A percentile compares a stretch with the other conserved stretches of the same genome.
Evolutionary conservation across 2,113 vertebrate genomes (phyloP).

Genomic region (Dipodomys stephensi): DNA sequence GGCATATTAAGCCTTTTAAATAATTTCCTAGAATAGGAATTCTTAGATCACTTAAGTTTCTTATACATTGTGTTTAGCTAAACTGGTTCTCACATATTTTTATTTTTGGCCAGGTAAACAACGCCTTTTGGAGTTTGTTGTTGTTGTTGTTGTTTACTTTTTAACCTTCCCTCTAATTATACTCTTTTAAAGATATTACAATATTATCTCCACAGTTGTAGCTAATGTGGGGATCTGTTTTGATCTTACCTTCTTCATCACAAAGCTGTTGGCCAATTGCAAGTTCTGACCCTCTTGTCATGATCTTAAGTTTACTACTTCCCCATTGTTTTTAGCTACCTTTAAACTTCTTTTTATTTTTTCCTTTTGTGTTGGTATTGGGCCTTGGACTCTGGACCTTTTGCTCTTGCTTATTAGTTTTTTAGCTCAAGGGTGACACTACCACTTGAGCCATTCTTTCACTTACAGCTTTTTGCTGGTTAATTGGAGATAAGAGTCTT

Average conservation of each 20-base stretch:
- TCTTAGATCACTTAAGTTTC: conserved; percentile 32
- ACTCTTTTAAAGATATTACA: background rate
- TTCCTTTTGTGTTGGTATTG: background rate
- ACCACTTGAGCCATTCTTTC: background rate
- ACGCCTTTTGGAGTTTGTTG: conserved; percentile 25
- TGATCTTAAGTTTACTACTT: conserved; percentile 52
- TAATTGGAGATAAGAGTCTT: no score
- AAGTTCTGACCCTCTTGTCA: conserved; percentile 21
- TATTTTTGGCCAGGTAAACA: conserved; percentile 55
- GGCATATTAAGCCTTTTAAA: conserved; percentile 47
- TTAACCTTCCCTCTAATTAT: background rate
- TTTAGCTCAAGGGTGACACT: background rate
- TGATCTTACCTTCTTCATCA: background rate
- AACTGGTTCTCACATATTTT: conserved; percentile 37
- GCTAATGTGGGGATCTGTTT: background rate
- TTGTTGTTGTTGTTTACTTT: background rate
- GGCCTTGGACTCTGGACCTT: background rate
- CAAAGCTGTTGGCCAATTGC: conserved; percentile 12
- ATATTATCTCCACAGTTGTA: background rate
- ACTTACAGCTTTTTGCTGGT: no score
- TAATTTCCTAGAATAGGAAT: conserved; percentile 60
- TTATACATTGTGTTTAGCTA: conserved; percentile 57
- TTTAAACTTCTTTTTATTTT: background rate
- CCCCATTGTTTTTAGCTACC: background rate
- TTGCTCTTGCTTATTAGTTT: background rate